Evolutionary conservation across 2,113 vertebrate species (phyloP).

Genomic region (Trachemys scripta): DNA sequence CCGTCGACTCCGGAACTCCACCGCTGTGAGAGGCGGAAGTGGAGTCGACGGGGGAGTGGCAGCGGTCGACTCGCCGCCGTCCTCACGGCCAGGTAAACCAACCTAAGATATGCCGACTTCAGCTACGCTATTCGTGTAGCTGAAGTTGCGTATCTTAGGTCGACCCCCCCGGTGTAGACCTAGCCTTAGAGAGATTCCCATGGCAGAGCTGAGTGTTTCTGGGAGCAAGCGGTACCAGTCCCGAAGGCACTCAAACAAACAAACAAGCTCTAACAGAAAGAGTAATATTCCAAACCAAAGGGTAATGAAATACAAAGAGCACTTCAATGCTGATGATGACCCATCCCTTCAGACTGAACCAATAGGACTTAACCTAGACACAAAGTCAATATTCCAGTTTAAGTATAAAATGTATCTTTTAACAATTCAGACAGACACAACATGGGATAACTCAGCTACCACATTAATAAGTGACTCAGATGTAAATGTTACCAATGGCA

Average conservation of each 20-base stretch:
- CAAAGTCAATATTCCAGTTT: not conserved
- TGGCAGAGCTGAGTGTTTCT: conserved; percentile 9
- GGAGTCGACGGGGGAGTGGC: too few relatives aligned
- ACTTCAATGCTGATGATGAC: not conserved
- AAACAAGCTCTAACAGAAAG: accelerated
- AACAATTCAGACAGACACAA: not conserved
- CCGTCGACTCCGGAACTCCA: too few relatives aligned
- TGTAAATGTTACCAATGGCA: not conserved
- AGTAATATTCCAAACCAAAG: not conserved
- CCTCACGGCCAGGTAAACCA: too few relatives aligned
- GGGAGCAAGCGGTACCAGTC: not conserved
- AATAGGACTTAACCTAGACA: accelerated
- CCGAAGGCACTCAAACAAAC: not conserved
- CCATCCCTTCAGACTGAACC: not conserved
- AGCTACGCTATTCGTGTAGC: too few relatives aligned
- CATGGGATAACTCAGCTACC: not conserved
- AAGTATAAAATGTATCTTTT: not conserved
- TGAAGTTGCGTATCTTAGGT: too few relatives aligned
- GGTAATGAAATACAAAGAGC: not conserved
- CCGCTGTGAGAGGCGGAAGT: too few relatives aligned
- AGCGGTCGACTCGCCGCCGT: too few relatives aligned
- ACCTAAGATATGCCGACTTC: too few relatives aligned
- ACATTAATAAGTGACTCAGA: not conserved
- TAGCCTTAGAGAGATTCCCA: not conserved
- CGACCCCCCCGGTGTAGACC: too few relatives aligned